Evolutionary conservation across 2,888 invertebrate genomes (phyloP).

Genomic region (Ochropleura leucogaster): DNA sequence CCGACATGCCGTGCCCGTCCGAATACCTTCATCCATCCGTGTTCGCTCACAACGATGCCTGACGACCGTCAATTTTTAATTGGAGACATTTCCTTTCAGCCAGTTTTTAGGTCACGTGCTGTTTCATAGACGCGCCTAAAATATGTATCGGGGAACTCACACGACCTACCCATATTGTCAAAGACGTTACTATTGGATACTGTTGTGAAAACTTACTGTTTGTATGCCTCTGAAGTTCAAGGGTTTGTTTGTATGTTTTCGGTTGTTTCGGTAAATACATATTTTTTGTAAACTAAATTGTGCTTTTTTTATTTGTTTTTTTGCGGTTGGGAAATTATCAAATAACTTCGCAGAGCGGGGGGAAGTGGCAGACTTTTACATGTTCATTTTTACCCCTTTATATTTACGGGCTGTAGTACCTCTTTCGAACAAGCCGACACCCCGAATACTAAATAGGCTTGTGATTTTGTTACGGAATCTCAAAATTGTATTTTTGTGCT

Average conservation of each 20-base stretch:
- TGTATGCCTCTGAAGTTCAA: constrained; percentile 22
- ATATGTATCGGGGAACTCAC: constrained; percentile 72
- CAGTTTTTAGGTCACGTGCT: constrained; percentile 78
- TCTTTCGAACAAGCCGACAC: no score
- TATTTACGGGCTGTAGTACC: no score
- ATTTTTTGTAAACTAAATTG: no score
- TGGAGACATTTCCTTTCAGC: constrained; percentile 82
- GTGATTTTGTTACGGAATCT: no score
- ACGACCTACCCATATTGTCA: constrained; percentile 48
- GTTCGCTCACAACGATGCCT: constrained; percentile 72
- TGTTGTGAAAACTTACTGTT: constrained; percentile 42
- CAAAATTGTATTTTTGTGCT: no score
- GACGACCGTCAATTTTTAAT: constrained; percentile 84
- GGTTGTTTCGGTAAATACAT: background rate
- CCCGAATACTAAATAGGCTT: no score
- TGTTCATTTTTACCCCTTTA: no score
- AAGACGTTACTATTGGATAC: constrained; percentile 42
- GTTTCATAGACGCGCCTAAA: constrained; percentile 71
- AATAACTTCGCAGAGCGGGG: no score
- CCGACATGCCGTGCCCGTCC: constrained; percentile 47
- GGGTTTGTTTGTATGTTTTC: constrained; percentile 8
- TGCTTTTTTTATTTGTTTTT: no score
- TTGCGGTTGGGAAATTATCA: no score
- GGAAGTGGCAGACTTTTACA: no score
- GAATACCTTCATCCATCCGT: constrained; percentile 65